A percentile compares a stretch with the other conserved stretches of the same genome.
phyloP scores from a whole-genome alignment of 2,797 vertebrate species.

The Forpus xanthops region DNA sequence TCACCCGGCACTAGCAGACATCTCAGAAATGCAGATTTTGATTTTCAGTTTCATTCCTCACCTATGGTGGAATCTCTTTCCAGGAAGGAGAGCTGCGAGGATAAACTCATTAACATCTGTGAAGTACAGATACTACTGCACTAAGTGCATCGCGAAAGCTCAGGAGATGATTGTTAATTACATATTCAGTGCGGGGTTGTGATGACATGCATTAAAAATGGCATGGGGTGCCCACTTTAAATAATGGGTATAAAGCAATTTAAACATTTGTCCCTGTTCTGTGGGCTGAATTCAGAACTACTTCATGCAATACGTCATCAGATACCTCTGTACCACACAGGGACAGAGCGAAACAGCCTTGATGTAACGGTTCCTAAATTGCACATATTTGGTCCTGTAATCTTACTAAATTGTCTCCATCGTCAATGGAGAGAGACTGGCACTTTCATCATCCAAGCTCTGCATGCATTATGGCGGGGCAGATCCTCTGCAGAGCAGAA shows the following conservation, averaged over 20 bases:
- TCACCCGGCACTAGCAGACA: not conserved
- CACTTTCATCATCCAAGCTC: not conserved
- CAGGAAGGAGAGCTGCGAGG: not conserved
- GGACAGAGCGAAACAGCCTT: not conserved
- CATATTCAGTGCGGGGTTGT: not conserved
- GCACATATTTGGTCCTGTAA: not conserved
- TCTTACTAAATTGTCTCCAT: not conserved
- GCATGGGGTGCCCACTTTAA: slow-evolving; percentile 2
- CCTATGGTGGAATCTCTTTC: not conserved
- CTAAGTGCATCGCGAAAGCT: not conserved
- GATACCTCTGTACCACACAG: not conserved
- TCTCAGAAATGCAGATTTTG: not conserved
- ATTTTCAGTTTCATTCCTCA: not conserved
- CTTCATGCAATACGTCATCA: not conserved
- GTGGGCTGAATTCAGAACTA: not conserved
- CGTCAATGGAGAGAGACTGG: not conserved
- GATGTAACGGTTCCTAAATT: rapidly evolving
- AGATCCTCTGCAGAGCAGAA: not conserved
- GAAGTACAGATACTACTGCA: not conserved
- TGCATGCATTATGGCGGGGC: not conserved
- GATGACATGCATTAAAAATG: slow-evolving; percentile 10
- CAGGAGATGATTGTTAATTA: slow-evolving; percentile 1
- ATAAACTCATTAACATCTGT: slow-evolving; percentile 29
- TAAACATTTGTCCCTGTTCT: not conserved
- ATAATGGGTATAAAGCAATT: not conserved